Conservation (phyloP, 2,797 vertebrate species). For the Sebastes flavidus region DNA sequence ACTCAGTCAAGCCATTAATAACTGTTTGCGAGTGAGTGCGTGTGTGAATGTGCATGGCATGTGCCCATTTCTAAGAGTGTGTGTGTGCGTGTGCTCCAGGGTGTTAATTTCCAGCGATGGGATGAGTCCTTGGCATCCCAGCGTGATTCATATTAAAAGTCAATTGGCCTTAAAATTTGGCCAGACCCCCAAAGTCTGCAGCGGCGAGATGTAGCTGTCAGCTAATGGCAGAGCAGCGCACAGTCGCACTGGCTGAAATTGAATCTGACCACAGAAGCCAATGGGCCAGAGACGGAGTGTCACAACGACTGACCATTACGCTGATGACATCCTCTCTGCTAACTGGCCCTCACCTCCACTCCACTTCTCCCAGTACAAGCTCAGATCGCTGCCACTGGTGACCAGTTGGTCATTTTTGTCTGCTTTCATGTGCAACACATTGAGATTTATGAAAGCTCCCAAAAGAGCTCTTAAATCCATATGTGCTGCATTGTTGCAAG, state of each 20-base stretch:
- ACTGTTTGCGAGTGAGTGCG: slow-evolving; percentile 32
- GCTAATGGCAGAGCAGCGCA: slow-evolving; percentile 72
- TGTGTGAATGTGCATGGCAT: slow-evolving; percentile 24
- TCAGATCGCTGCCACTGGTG: background rate
- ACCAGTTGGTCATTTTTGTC: background rate
- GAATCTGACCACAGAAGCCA: slow-evolving; percentile 83
- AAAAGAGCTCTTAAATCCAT: background rate
- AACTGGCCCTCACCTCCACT: slow-evolving; percentile 15
- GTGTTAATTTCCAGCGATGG: slow-evolving; percentile 80
- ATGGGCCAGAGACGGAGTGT: slow-evolving; percentile 77
- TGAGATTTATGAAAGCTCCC: slow-evolving; percentile 12
- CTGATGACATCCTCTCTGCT: slow-evolving; percentile 66
- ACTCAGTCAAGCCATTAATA: slow-evolving; percentile 73
- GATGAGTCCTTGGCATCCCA: slow-evolving; percentile 80
- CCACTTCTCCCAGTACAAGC: background rate
- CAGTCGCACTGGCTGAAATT: slow-evolving; percentile 79
- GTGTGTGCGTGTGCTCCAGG: slow-evolving; percentile 47
- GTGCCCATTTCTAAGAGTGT: slow-evolving; percentile 23
- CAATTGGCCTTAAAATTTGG: slow-evolving; percentile 87
- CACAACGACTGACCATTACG: slow-evolving; percentile 78
- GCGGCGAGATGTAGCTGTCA: slow-evolving; percentile 65
- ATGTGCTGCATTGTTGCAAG: background rate
- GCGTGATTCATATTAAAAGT: slow-evolving; percentile 87
- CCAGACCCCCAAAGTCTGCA: slow-evolving; percentile 79
- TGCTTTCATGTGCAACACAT: slow-evolving; percentile 1